These are phyloP conservation scores for Ramphastos sulfuratus DNA, from an alignment of 2,113 vertebrate species.

Conservation along the genomic window DNA sequence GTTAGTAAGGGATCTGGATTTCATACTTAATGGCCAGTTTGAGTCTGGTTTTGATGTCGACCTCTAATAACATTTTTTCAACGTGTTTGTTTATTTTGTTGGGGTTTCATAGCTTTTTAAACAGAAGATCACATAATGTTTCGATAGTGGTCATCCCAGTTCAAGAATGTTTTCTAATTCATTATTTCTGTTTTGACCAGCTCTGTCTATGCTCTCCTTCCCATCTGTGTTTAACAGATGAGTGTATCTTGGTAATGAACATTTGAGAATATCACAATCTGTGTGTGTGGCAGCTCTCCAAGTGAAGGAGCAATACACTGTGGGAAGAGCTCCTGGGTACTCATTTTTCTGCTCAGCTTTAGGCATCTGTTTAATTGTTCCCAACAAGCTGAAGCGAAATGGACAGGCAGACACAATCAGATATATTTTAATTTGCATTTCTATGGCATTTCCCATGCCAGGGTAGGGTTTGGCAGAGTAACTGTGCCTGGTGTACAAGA, in stretches of 20 bases:
- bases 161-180: background rate
- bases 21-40: background rate
- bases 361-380: constrained; percentile 53
- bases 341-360: constrained; percentile 32
- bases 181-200: constrained; percentile 18
- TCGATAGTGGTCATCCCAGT: background rate
- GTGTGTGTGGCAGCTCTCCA: constrained; percentile 36
- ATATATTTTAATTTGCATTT: constrained; percentile 33
- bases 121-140: background rate
- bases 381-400: constrained; percentile 44
- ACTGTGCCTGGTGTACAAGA: background rate
- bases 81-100: constrained; percentile 21
- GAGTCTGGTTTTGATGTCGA: background rate
- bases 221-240: constrained; percentile 41
- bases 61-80: background rate
- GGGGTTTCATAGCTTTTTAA: background rate
- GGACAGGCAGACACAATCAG: background rate
- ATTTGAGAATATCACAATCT: constrained; percentile 4
- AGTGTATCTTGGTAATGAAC: constrained; percentile 6
- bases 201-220: background rate
- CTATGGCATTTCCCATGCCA: background rate
- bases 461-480: background rate
- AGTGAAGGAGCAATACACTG: background rate
- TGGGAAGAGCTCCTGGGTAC: constrained; percentile 23
- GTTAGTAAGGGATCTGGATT: background rate